Base-by-base conservation (phyloP, 2,888 invertebrate species). In the Aphidius colemani region DNA sequence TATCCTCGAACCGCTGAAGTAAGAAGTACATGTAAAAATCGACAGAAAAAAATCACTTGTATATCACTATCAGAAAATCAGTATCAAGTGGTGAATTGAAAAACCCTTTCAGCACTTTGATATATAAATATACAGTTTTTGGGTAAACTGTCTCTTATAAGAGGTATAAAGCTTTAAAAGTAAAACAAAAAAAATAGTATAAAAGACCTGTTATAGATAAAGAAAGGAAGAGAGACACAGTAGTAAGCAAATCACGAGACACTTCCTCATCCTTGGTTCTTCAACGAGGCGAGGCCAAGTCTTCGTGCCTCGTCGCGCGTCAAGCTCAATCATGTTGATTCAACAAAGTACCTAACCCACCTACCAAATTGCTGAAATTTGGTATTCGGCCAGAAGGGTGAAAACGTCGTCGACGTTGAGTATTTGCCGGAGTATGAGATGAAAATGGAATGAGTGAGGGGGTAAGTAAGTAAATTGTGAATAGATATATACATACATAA, bases 291-390 rank as follows among this genome's bases (percentile, higher is more conserved):
- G 7, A 48, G 13, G 13, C 13, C 10, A 53, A 41, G 44, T 59
- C 61, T 63, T 68, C 68, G 65, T 71, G 72, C 70, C 66, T 72
- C 74, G 73, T 71, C 74, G 75, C 30, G 30, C 76, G 78, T 78
- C 79, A 76, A 78, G 79, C 77, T 77, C 81, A 80, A 82, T 81
- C 80, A 81, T 80, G 82, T 81, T 81, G 82, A 82, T 81, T 82
- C 82, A 81, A 82, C 81, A 81, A 79, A 81, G 82, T 80, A 71
- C 71, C 67, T 69, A 70, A 81, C 78, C 79, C 77, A 80, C 78
- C 80, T 77, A 78, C 78, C 78, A 80, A 82, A 80, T 82, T 81
- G 80, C 76, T 75, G 77, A 77, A 82, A 82, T 82, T 82, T 81
- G 81, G 81, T 82, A 81, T 81, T 82, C 80, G 82, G 81, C 81